These are phyloP conservation scores for Periophthalmus magnuspinnatus DNA, from an alignment of 2,797 vertebrate genomes.

Conservation along the genomic window DNA sequence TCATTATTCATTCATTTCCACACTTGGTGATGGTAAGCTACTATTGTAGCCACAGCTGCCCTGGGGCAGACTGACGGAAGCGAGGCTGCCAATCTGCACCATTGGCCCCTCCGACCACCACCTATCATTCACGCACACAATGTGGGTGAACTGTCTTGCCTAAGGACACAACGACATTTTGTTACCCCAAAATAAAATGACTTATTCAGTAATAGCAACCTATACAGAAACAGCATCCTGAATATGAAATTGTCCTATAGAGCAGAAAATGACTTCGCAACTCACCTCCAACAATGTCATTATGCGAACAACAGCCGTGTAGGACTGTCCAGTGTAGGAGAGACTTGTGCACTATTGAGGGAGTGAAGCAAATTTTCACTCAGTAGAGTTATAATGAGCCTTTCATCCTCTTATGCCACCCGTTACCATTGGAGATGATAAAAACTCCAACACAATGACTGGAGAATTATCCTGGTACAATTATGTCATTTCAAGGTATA, in stretches of 20 bases:
- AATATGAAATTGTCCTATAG: constrained; percentile 32
- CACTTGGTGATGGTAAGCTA: too few species aligned
- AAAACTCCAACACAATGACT: constrained; percentile 48
- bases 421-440: constrained; percentile 61
- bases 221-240: constrained; percentile 20
- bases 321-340: constrained; percentile 58
- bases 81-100: too few species aligned
- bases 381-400: constrained; percentile 69
- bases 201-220: constrained; percentile 4
- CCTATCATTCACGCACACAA: too few species aligned
- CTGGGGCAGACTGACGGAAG: too few species aligned
- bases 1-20: too few species aligned
- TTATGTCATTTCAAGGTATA: not conserved
- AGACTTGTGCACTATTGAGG: constrained; percentile 51
- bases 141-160: too few species aligned
- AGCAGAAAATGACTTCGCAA: constrained; percentile 45
- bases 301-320: constrained; percentile 62
- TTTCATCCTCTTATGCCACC: constrained; percentile 62
- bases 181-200: too few species aligned
- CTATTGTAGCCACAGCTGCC: too few species aligned
- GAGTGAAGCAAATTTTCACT: constrained; percentile 65
- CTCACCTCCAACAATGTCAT: constrained; percentile 46
- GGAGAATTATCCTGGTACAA: constrained; percentile 25
- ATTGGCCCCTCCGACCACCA: too few species aligned
- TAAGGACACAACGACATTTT: too few species aligned